Evolutionary conservation across 2,113 vertebrate species (phyloP).

Genomic region (Tyrannus savana): DNA sequence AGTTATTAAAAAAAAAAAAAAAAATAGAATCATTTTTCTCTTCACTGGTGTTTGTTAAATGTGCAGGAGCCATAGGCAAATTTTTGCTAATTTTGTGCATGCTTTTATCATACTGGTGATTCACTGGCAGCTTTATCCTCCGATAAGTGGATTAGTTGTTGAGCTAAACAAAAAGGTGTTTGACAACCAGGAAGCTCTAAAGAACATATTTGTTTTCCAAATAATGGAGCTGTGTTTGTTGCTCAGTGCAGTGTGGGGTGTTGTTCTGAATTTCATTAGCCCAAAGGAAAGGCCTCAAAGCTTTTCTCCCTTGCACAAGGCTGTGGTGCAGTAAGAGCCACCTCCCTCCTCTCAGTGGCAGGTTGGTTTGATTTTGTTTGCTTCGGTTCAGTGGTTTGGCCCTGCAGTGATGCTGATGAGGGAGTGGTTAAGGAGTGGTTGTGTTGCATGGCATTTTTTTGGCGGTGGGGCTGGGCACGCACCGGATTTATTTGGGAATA

Average conservation of each 20-base stretch:
- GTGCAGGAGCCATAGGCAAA: constrained; percentile 70
- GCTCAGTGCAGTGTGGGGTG: neutral
- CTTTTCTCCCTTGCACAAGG: neutral
- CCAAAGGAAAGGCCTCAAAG: neutral
- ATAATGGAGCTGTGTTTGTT: constrained; percentile 72
- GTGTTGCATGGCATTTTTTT: rapidly evolving
- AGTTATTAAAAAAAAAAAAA: constrained; percentile 47
- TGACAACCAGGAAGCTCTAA: constrained; percentile 72
- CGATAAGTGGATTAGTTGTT: constrained; percentile 84
- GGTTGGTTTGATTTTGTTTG: neutral
- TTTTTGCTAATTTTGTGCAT: constrained; percentile 80
- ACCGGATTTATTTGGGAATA: rapidly evolving
- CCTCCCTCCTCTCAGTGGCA: neutral
- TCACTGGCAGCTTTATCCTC: constrained; percentile 77
- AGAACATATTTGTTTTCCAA: constrained; percentile 80
- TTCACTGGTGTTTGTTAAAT: constrained; percentile 69
- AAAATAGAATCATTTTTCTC: constrained; percentile 35
- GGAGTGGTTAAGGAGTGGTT: neutral
- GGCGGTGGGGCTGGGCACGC: rapidly evolving
- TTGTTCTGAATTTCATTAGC: neutral
- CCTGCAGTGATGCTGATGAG: neutral
- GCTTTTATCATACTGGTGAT: constrained; percentile 79
- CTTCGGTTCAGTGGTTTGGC: neutral
- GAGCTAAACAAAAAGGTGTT: constrained; percentile 81
- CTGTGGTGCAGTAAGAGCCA: neutral